Evolutionary conservation across 2,113 vertebrate species (phyloP), one percentile per base, ranked within the genome.

Genomic region (Castor canadensis): DNA sequence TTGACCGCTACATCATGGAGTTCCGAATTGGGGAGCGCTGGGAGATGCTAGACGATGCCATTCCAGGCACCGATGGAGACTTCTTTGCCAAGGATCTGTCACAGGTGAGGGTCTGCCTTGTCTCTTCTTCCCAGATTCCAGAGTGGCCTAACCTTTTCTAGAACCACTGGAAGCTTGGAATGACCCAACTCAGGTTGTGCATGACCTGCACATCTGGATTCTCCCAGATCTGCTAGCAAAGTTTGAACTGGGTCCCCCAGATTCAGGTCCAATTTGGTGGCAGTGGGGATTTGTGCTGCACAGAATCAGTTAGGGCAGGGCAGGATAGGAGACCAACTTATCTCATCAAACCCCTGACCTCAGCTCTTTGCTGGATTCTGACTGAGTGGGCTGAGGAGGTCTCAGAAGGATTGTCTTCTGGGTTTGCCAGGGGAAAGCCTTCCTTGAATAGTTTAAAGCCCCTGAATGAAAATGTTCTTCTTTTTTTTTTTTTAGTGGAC

Each of bases 1-100:
- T 99, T 5, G 99, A 99, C 98, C 99, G 99, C 94, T 99, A 99
- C 95, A 98, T 99, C 98, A 99, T 99, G 98, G 99, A 99, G 98
- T 99, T 99, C 97, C 99, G 99, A 15, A 97, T 99, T 0, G 99
- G 99, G 26, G 99, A 99, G 97, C 98, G 98, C 97, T 99, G 99
- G 99, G 99, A 99, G 96, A 99, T 99, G 96, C 98, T 99, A 45
- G 99, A 99, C 5, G 99, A 99, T 40, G 98, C 98, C 93, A 99
- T 99, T 97, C 98, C 98, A 0, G 99, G 99, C 69, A 99, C 99
- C 0, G 99, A 99, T 80, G 99, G 84, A 2, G 99, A 99, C 47
- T 99, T 99, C 95, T 98, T 99, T 97, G 99, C 99, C 97, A 99
- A 99, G 99, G 99, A 99, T 98, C 98, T 99, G 62, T 99, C 99